A percentile compares a stretch with the other conserved stretches of the same genome.
phyloP scores from a whole-genome alignment of 2,113 vertebrate species.

The Dolichallabes microphthalmus region DNA sequence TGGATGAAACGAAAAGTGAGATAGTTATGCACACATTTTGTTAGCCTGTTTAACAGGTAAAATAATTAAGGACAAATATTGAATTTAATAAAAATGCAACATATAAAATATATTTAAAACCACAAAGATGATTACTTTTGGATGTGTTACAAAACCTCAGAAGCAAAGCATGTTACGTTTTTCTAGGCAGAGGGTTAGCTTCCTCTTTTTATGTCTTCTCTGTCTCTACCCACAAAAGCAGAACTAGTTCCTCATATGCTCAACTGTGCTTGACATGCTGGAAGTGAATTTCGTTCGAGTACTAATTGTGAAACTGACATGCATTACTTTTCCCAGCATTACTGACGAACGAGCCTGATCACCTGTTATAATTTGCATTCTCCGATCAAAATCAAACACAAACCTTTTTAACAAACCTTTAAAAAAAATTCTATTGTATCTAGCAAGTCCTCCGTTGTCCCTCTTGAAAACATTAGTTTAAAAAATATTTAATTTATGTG shows the following conservation, averaged over 20 bases:
- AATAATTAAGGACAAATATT: background rate
- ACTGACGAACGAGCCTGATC: slow-evolving; percentile 50
- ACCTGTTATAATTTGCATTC: slow-evolving; percentile 58
- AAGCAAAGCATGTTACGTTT: slow-evolving; percentile 28
- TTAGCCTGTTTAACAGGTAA: background rate
- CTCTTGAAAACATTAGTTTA: background rate
- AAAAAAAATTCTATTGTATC: background rate
- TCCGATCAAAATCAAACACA: slow-evolving; percentile 32
- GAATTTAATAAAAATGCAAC: background rate
- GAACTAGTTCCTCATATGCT: slow-evolving; percentile 55
- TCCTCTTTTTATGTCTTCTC: slow-evolving; percentile 54
- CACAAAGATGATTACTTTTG: background rate
- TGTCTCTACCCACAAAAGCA: slow-evolving; percentile 58
- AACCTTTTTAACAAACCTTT: background rate
- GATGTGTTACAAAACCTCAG: background rate
- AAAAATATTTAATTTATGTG: background rate
- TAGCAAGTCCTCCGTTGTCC: background rate
- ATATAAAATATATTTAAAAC: slow-evolving; percentile 6
- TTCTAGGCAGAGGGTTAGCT: slow-evolving; percentile 46
- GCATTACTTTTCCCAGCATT: slow-evolving; percentile 40
- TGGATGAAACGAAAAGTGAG: background rate
- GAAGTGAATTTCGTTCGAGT: slow-evolving; percentile 58
- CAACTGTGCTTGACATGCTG: slow-evolving; percentile 56
- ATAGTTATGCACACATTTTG: background rate
- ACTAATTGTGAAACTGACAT: slow-evolving; percentile 61